Base-by-base conservation (phyloP, 1,140 invertebrate species). In the Formica exsecta region DNA sequence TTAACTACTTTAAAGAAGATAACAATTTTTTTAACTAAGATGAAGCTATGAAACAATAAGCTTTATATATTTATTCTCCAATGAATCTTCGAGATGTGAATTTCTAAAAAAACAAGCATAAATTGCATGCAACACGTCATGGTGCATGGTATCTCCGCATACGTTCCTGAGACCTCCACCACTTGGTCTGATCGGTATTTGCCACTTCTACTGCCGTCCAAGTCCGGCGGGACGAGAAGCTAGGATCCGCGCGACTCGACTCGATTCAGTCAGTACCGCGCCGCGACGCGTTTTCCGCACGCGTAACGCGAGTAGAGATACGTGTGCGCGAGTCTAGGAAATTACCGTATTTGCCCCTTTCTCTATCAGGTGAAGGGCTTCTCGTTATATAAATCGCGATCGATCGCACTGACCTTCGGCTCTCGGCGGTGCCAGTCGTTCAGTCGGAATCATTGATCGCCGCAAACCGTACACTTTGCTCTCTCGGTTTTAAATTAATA, bases 201-300 rank as follows among this genome's bases (percentile, higher is more conserved):
- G 62, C 88, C 88, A 87, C 88, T 89, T 90, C 89, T 90, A 89
- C 89, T 65, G n/a, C 85, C 29, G 57, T 41, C 61, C 48, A 76
- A 76, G 75, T 66, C 61, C 68, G 32, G 11, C 70, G 36, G 73
- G 57, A 61, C 68, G 85, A 62, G 29, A 44, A 87, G 85, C 44
- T 77, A 85, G 88, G 86, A 75, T 54, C 36, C 75, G 61, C 68
- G 5, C 86, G 66, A 54, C 85, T 76, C 75, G 19, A 62, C 65
- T 25, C 80, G 79, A 62, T 16, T 81, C 54, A 79, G 76, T 79
- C 76, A 54, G 76, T 68, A 66, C n/a, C 25, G 61, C 38, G 29
- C 44, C 19, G 64, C 83, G 73, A 81, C 73, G 89, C 74, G 85
- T 90, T 91, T 91, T 88, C 86, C 86, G 76, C 65, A 68, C 86